phyloP scores from a whole-genome alignment of 2,888 invertebrate genomes.

The Leptopterna dolabrata region DNA sequence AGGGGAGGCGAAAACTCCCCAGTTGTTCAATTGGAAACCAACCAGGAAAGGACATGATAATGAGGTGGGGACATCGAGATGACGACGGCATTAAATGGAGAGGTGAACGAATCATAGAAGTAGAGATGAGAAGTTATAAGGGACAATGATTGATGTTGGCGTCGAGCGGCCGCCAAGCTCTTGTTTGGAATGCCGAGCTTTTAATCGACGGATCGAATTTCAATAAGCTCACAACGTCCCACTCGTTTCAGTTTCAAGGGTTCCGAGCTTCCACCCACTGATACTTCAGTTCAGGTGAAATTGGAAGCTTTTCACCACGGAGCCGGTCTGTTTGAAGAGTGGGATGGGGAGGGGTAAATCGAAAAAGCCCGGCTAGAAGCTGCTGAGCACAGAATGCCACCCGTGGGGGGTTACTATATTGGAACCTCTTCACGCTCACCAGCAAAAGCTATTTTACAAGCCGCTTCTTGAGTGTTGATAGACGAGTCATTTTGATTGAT shows the following conservation, averaged over 20 bases:
- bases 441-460: too few relatives aligned
- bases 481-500: too few relatives aligned
- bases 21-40: too few relatives aligned
- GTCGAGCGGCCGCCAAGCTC: background rate
- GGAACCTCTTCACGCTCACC: background rate
- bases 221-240: background rate
- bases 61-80: too few relatives aligned
- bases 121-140: background rate
- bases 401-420: background rate
- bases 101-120: too few relatives aligned
- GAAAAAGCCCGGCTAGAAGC: background rate
- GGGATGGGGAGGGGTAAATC: background rate
- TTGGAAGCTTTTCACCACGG: background rate
- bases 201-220: background rate
- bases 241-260: background rate
- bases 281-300: constrained; percentile 2
- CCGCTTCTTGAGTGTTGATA: too few relatives aligned
- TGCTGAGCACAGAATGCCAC: background rate
- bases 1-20: too few relatives aligned
- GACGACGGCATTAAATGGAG: too few relatives aligned
- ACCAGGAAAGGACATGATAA: too few relatives aligned
- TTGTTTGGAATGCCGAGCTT: background rate
- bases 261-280: background rate
- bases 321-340: background rate
- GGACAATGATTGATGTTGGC: background rate